A percentile compares a stretch with the other conserved stretches of the same genome.
Conservation (phyloP, 2,888 invertebrate species). For the Trisateles emortualis region DNA sequence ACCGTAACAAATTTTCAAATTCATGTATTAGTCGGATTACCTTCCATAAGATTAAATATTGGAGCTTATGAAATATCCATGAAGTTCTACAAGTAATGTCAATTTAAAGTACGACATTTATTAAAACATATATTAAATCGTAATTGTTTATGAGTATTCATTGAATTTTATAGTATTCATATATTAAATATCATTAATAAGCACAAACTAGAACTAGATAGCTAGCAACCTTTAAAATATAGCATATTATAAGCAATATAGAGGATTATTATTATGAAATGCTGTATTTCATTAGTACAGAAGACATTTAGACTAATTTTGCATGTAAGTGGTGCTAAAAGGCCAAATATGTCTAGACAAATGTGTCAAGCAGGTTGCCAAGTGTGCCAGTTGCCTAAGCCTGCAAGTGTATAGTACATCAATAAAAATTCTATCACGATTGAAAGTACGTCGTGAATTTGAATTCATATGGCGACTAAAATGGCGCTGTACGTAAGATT, state of each 20-base stretch:
- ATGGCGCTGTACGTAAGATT: too few species aligned
- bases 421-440: constrained; percentile 58
- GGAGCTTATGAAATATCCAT: constrained; percentile 11
- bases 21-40: constrained; percentile 3
- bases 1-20: constrained; percentile 1
- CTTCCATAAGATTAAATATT: constrained; percentile 8
- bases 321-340: constrained; percentile 38
- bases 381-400: constrained; percentile 27
- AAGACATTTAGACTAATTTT: constrained; percentile 29
- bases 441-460: constrained; percentile 34
- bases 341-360: constrained; percentile 40
- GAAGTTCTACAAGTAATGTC: background rate
- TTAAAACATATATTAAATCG: background rate
- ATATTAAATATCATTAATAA: constrained; percentile 13
- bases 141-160: too few species aligned
- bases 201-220: constrained; percentile 20
- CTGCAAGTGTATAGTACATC: constrained; percentile 46
- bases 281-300: constrained; percentile 22
- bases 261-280: constrained; percentile 35
- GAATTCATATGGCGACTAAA: constrained; percentile 38
- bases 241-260: constrained; percentile 18
- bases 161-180: too few species aligned
- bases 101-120: too few species aligned
- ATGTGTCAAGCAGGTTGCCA: constrained; percentile 30
- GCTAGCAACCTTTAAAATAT: constrained; percentile 26